Conservation (phyloP, 2,113 vertebrate species). For the Ranitomeya imitator region DNA sequence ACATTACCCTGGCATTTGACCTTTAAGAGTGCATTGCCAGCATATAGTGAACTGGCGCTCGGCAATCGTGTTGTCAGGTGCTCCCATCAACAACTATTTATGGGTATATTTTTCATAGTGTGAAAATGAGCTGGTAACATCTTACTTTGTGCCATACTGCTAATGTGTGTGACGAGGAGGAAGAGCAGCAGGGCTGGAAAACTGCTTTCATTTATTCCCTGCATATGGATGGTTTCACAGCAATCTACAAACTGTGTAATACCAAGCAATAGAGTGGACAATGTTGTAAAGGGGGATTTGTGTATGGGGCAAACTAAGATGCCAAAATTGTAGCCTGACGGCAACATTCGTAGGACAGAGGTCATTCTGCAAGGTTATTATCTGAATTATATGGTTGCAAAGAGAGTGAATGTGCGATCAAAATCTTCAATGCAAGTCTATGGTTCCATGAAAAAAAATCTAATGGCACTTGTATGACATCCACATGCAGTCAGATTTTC, state of each 20-base stretch:
- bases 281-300: background rate
- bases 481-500: too few species aligned
- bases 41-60: constrained; percentile 19
- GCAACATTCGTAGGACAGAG: background rate
- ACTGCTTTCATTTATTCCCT: background rate
- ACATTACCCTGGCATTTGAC: constrained; percentile 42
- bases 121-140: constrained; percentile 13
- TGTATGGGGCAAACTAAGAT: background rate
- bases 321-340: background rate
- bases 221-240: background rate
- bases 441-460: too few species aligned
- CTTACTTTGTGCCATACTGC: constrained; percentile 11
- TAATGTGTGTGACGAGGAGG: background rate
- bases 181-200: background rate
- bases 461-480: too few species aligned
- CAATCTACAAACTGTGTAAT: background rate
- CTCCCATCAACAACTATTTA: constrained; percentile 7
- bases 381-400: too few species aligned
- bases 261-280: background rate
- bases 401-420: too few species aligned
- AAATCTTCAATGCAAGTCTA: too few species aligned
- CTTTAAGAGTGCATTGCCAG: constrained; percentile 47
- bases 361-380: background rate
- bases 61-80: constrained; percentile 8
- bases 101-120: constrained; percentile 31